Evolutionary conservation across 2,113 vertebrate species (phyloP), one percentile per base, ranked within the genome.

Genomic region (Oxyruncus cristatus): DNA sequence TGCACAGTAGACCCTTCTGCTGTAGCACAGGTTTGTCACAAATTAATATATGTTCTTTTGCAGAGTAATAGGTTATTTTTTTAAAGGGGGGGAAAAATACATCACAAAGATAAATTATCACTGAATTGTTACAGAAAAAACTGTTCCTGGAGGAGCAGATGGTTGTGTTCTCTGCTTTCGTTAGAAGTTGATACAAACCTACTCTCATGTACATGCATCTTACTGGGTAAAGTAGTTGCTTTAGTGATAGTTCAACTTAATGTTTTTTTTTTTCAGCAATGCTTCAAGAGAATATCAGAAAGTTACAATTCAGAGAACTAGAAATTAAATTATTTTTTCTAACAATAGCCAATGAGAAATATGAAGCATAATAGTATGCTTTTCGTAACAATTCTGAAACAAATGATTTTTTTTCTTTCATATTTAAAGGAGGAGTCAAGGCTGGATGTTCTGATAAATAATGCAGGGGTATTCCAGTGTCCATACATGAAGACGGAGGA

Each of bases 381-480:
- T 84, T 70, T 11, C 8, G 2, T 93, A 41, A 24, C 23, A 75
- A 2, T 76, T 85, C 30, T 85, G 28, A 94, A 85, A 66, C 35
- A 59, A 92, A 44, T 61, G 0, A 5, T 44, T 27, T 77, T 76
- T 75, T 95, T 93, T 89, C 84, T 94, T 94, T 97, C 41, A 62
- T 82, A 9, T 95, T 87, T 94, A 67, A 96, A 99, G 99, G 99
- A 99, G 96, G 99, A 99, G 78, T 97, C 98, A 13, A 98, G 98
- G 90, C 95, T 99, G 63, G 99, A 99, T 62, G 99, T 99, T 70
- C 98, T 99, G 55, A 98, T 99, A 96, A 99, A 99, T 95, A 99
- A 99, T 0, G 99, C 99, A 3, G 99, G 99, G 32, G 22, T 99
- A 95, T 99, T 99, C 98, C 99, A 99, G 95, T 99, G 99, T 94